Conservation (phyloP, 2,113 vertebrate species). For the Trichechus manatus region DNA sequence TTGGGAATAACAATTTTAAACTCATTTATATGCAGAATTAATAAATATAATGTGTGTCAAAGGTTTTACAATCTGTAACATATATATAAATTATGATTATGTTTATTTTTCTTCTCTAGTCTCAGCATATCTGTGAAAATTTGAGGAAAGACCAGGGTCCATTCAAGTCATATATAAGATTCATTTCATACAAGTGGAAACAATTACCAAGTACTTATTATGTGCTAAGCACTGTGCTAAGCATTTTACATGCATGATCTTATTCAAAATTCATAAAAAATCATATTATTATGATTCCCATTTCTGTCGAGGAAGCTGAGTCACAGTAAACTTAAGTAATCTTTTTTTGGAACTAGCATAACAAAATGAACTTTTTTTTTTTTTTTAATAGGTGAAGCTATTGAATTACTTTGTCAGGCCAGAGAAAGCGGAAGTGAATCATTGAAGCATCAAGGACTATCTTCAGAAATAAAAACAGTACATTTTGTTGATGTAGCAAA, state of each 20-base stretch:
- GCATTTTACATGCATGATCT: neutral
- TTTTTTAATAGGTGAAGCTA: neutral
- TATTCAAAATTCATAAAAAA: constrained; percentile 2
- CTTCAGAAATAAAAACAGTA: neutral
- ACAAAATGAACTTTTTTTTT: neutral
- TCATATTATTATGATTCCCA: neutral
- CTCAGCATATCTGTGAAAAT: neutral
- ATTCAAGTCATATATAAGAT: neutral
- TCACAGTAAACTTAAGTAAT: neutral
- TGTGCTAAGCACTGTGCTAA: neutral
- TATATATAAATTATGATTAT: neutral
- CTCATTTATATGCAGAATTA: neutral
- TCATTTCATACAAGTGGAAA: neutral
- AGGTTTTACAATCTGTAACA: neutral
- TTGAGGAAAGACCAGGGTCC: neutral
- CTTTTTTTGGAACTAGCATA: neutral
- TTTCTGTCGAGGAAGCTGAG: neutral
- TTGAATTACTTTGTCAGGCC: neutral
- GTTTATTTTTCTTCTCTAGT: neutral
- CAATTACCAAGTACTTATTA: neutral
- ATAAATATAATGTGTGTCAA: neutral
- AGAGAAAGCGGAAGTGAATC: neutral
- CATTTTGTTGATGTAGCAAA: neutral
- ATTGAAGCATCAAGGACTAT: neutral
- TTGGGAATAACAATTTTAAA: neutral